Evolutionary conservation across 2,888 invertebrate genomes (phyloP), one percentile per base, ranked within the genome.

Genomic region (Agriopis marginaria): DNA sequence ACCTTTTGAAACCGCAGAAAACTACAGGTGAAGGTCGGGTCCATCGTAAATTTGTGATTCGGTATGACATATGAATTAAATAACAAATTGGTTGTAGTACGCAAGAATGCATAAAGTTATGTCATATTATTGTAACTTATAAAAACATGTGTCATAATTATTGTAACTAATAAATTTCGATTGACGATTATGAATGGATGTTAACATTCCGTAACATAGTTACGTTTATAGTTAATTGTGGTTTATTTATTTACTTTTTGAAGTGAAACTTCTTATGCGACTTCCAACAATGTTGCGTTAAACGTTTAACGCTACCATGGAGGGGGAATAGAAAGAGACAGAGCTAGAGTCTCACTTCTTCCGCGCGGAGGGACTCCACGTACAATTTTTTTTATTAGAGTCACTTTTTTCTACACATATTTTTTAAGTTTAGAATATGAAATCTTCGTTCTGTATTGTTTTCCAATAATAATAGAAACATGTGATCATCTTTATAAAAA

Each of bases 21-120:
- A 59, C 65, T 49, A 42, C 54, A 50, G 63, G 63, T 63, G 66
- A 66, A 70, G 70, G 70, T 58, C 66, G 54, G 17, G 59, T 54
- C 14, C 62, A 63, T 70, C 66, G 58, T 68, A 70, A 65, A 70
- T 63, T 64, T 63, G 47, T 63, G 62, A 62, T 58, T 65, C 62
- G 47, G 12, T 60, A 68, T 61, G 64, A 62, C 66, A 60, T 58
- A 58, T 32, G 62, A 63, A 63, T 70, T 53, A 63, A 70, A 70
- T 70, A 66, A 70, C 59, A 59, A 59, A 63, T 66, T 54, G 65
- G 40, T 55, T 54, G 17, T 66, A 42, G 59, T 67, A 66, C 32
- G 45, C 51, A 62, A 65, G 42, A 54, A 45, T 66, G 60, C 49
- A 47, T 55, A 53, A 40, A 47, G 53, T 64, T 68, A 66, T 70